These are phyloP conservation scores for Ctenochaetus hawaiiensis DNA, from an alignment of 2,797 vertebrate species.

Conservation along the genomic window DNA sequence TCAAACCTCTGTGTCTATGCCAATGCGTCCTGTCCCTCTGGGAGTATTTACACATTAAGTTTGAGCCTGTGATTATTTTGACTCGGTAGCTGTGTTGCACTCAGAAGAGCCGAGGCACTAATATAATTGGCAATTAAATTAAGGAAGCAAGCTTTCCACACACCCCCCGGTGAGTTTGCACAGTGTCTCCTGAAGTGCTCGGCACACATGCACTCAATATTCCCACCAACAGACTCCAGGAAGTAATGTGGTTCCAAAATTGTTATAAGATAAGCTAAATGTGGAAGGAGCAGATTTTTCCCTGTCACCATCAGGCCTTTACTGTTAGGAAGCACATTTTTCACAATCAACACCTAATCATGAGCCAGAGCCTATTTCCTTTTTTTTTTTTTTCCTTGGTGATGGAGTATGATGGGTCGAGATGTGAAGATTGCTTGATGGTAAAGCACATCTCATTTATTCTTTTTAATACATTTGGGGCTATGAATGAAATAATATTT, in stretches of 20 bases:
- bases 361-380: not conserved
- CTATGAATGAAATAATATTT: not conserved
- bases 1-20: constrained; percentile 18
- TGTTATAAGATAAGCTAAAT: constrained; percentile 39
- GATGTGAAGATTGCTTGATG: not conserved
- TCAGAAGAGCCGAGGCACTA: constrained; percentile 70
- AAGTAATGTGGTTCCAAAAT: constrained; percentile 50
- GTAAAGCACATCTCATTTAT: not conserved
- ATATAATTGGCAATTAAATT: constrained; percentile 86
- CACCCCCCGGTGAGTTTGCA: constrained; percentile 70
- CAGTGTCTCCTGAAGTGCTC: constrained; percentile 71
- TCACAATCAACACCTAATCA: constrained; percentile 31
- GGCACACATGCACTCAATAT: constrained; percentile 52
- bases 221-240: constrained; percentile 38
- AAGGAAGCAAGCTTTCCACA: constrained; percentile 70
- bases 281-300: constrained; percentile 39
- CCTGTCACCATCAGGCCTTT: constrained; percentile 15
- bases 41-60: constrained; percentile 80
- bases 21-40: constrained; percentile 62
- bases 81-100: constrained; percentile 74
- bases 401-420: not conserved
- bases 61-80: constrained; percentile 82
- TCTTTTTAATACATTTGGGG: not conserved
- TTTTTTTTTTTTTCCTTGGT: not conserved
- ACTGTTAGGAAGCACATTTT: constrained; percentile 12